phyloP scores from a whole-genome alignment of 1,140 invertebrate genomes.

The Bilobella aurantiaca region DNA sequence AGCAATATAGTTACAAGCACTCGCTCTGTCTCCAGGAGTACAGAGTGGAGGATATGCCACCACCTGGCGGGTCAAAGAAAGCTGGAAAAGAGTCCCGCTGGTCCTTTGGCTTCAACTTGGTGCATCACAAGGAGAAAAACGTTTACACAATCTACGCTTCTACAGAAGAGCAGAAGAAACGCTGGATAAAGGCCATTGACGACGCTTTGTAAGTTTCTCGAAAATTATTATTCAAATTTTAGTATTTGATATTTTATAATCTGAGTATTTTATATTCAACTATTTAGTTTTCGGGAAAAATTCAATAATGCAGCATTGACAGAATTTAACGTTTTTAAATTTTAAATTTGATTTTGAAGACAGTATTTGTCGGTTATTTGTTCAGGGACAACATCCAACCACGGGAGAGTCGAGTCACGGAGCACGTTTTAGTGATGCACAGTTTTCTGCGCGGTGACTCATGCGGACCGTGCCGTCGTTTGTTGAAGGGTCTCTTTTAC shows the following conservation, averaged over 20 bases:
- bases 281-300: no score
- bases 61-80: constrained; percentile 46
- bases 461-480: constrained; percentile 74
- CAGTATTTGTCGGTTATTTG: constrained; percentile 2
- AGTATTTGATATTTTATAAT: constrained; percentile 19
- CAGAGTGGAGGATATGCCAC: constrained; percentile 63
- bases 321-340: no score
- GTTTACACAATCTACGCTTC: constrained; percentile 84
- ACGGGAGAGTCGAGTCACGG: constrained; percentile 58
- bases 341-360: neutral
- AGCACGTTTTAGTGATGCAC: constrained; percentile 66
- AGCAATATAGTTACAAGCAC: constrained; percentile 84
- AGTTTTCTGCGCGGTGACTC: constrained; percentile 72
- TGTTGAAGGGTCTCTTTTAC: constrained; percentile 61
- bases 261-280: constrained; percentile 11
- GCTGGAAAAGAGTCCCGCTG: constrained; percentile 60
- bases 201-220: constrained; percentile 72
- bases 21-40: constrained; percentile 74
- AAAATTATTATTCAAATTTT: no score
- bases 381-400: constrained; percentile 61
- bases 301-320: neutral
- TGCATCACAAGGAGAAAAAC: constrained; percentile 61
- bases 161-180: constrained; percentile 71
- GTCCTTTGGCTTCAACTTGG: constrained; percentile 70
- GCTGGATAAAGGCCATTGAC: constrained; percentile 83